Base-by-base conservation (phyloP, 1,140 invertebrate species). In the Pogonomyrmex californicus region DNA sequence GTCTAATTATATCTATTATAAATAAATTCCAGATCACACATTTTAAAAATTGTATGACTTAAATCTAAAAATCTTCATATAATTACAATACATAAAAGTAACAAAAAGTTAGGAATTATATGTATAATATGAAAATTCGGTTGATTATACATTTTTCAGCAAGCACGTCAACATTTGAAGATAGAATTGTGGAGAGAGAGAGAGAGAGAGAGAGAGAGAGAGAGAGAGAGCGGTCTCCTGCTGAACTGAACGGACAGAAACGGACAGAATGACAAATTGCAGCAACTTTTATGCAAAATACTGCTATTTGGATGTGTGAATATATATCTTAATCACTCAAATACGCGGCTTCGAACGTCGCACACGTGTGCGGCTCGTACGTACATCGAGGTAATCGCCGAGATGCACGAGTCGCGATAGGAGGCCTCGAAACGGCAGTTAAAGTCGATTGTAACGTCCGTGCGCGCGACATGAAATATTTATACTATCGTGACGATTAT, bases 371-470 rank as follows among this genome's bases (percentile, higher is more conserved):
- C 62, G 77, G n/a, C 17, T 12, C 38, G 49, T 30, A 86, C 38
- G 49, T 30, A 86, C 44, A 30, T 47, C 63, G 56, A 56, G 68
- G 36, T 87, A 86, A 88, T 88, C 85, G 76, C 10, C 17, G 75
- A 88, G 87, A 88, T 88, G 76, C 87, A 88, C 87, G 87, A 86
- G 44, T 41, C 30, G 47, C 85, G 87, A 88, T 88, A 88, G 33
- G n/a, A 30, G 49, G 33, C 65, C 60, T 62, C 85, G 63, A 81
- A 88, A 70, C 56, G 87, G 66, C 85, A 86, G 66, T 86, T 86
- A 86, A 86, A 88, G 60, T 56, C 66, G 75, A 71, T 86, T 71
- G 60, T 81, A 81, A 88, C 83, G 47, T 83, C 30, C 49, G 44
- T 44, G 47, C n/a, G 36, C 12, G 30, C 33, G 85, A 33, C 44